Evolutionary conservation across 2,888 invertebrate species (phyloP).

Genomic region (Dasysyrphus albostriatus): DNA sequence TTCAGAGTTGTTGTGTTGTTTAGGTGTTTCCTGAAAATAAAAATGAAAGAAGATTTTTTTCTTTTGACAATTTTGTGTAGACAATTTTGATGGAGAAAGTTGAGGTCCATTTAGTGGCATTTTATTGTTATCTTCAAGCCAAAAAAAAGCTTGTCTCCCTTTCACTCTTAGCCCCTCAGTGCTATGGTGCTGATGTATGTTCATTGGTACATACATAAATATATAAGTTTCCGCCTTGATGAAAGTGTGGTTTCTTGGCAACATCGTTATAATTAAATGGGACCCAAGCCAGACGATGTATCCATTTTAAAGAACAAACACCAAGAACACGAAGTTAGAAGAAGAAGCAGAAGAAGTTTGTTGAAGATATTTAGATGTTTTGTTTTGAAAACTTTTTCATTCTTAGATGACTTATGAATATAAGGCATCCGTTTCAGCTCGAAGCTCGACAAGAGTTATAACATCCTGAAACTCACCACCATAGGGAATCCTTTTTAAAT

Average conservation of each 20-base stretch:
- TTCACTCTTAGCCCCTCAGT: not conserved
- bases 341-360: constrained; percentile 40
- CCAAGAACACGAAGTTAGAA: constrained; percentile 1
- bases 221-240: constrained; percentile 25
- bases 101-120: constrained; percentile 74
- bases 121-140: constrained; percentile 73
- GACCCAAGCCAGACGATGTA: constrained; percentile 47
- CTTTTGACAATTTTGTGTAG: constrained; percentile 51
- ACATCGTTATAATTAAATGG: constrained; percentile 62
- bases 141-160: constrained; percentile 58
- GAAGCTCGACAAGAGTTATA: constrained; percentile 50
- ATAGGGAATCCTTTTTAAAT: constrained; percentile 12
- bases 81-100: constrained; percentile 72
- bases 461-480: constrained; percentile 38
- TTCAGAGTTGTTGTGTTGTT: constrained; percentile 55
- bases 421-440: constrained; percentile 21
- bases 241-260: constrained; percentile 48
- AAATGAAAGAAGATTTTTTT: constrained; percentile 9
- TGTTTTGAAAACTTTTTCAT: constrained; percentile 36
- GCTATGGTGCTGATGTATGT: not conserved
- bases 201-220: not conserved
- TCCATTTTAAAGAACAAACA: constrained; percentile 38
- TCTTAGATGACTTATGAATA: constrained; percentile 56
- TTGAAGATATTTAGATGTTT: constrained; percentile 57
- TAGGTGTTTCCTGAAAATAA: constrained; percentile 27